Base-by-base conservation (phyloP, 2,113 vertebrate genomes). In the Cheilinus undulatus region DNA sequence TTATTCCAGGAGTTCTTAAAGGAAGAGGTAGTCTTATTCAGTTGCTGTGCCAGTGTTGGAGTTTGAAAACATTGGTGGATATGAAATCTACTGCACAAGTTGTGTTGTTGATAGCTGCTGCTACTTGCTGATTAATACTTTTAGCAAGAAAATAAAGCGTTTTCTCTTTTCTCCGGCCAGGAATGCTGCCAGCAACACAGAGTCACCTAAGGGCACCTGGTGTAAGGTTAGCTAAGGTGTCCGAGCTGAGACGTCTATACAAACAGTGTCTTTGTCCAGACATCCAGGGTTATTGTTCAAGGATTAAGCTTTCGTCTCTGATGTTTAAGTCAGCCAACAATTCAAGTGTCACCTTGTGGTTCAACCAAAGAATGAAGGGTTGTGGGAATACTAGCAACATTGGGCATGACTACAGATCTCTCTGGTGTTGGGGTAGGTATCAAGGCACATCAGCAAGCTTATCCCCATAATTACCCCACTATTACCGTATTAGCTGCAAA, bases 191-290 rank as follows among this genome's bases (percentile, higher is more conserved):
- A 83, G 83, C 84, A 80, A 58, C 76, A 61, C 23, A 46, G 30
- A 46, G 69, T 93, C 89, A 84, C 68, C 84, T 89, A 72, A 49
- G 90, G 90, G 91, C 88, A 91, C 82, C 73, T 69, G 57, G 75
- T n/a, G 87, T 89, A 94, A 92, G 92, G 94, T 75, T 76, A 88
- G 91, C 88, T 91, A 91, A 93, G 92, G 86, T 94, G 95, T 96
- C 93, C 89, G 48, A 74, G 92, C 93, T 93, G 79, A 80, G 90
- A 94, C 92, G 89, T 92, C 92, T 92, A 82, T 86, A 80, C 90
- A 92, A 95, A 94, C 93, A 85, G 69, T 84, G 74, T 82, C 93
- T 94, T 92, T 95, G 92, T 93, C 82, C 78, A 87, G 84, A 78
- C 93, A 91, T 90, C 89, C 86, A 87, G 87, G 85, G 88, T 71